A percentile compares a stretch with the other conserved stretches of the same genome.
These are phyloP conservation scores for Drosophila pectinifera DNA, from an alignment of 1,140 invertebrate species.

Conservation along the genomic window DNA sequence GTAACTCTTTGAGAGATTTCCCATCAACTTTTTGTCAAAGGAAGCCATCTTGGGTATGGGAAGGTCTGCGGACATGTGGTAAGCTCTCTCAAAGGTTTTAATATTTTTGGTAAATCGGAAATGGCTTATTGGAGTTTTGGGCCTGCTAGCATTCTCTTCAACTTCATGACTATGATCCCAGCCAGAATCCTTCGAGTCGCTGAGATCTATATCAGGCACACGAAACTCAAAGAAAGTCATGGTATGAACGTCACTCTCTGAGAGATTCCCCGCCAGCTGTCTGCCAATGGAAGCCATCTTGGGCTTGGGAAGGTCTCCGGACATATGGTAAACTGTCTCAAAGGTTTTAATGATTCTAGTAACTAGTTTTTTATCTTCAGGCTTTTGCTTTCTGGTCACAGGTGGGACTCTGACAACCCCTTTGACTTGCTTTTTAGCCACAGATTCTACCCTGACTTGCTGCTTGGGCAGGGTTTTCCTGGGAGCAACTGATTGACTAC, in stretches of 20 bases:
- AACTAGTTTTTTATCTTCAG: too few species aligned
- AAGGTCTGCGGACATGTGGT: constrained; percentile 14
- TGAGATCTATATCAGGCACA: constrained; percentile 26
- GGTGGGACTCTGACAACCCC: too few species aligned
- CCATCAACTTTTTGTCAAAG: neutral
- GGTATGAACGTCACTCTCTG: neutral
- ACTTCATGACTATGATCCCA: too few species aligned
- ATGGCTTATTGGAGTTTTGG: too few species aligned
- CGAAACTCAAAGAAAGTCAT: constrained; percentile 43
- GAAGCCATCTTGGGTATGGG: constrained; percentile 10
- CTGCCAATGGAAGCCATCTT: constrained; percentile 18
- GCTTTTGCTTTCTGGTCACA: neutral
- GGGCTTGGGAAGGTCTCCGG: constrained; percentile 3
- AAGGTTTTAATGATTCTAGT: neutral
- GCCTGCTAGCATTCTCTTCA: neutral
- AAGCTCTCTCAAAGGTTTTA: constrained; percentile 6
- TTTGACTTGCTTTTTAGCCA: neutral
- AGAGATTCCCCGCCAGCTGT: neutral
- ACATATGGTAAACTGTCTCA: constrained; percentile 8
- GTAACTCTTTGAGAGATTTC: neutral
- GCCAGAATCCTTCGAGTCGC: neutral
- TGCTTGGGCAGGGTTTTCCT: neutral
- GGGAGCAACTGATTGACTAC: neutral
- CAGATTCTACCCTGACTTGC: too few species aligned
- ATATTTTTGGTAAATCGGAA: neutral